These are phyloP conservation scores for Pilophorus perplexus DNA, from an alignment of 2,888 invertebrate species.

Conservation along the genomic window DNA sequence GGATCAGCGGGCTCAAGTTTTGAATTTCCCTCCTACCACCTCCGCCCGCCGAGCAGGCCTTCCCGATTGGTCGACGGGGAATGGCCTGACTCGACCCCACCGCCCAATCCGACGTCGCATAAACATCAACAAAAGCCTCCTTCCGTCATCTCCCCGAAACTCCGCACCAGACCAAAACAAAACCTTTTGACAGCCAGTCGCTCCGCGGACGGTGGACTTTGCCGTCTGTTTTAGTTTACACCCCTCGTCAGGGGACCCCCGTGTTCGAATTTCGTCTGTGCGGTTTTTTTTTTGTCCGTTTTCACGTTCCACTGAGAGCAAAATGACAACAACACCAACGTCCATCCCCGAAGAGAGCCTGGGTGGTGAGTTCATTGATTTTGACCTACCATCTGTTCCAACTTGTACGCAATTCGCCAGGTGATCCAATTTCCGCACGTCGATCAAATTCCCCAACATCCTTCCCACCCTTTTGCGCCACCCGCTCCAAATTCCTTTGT, in stretches of 20 bases:
- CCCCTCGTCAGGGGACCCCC: background rate
- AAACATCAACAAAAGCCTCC: constrained; percentile 23
- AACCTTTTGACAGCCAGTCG: constrained; percentile 14
- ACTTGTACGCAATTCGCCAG: background rate
- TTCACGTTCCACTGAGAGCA: background rate
- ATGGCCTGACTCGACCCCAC: background rate
- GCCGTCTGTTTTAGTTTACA: background rate
- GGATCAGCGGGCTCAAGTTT: too few relatives aligned
- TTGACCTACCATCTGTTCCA: constrained; percentile 26
- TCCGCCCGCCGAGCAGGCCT: background rate
- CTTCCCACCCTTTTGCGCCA: background rate
- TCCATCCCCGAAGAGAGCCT: constrained; percentile 45
- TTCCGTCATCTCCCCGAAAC: background rate
- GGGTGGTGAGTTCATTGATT: constrained; percentile 42
- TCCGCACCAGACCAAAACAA: constrained; percentile 13
- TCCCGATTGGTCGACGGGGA: background rate
- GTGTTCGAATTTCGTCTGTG: constrained; percentile 2
- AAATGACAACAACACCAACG: constrained; percentile 45
- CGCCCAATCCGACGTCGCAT: background rate
- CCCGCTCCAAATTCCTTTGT: background rate
- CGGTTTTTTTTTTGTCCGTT: background rate
- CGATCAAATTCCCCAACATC: background rate
- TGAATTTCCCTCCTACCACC: constrained; percentile 2
- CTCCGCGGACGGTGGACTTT: background rate
- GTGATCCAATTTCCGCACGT: background rate